A percentile compares a stretch with the other conserved stretches of the same genome.
These are phyloP conservation scores for Meghimatium bilineatum DNA, from an alignment of 2,888 invertebrate genomes.

Conservation along the genomic window DNA sequence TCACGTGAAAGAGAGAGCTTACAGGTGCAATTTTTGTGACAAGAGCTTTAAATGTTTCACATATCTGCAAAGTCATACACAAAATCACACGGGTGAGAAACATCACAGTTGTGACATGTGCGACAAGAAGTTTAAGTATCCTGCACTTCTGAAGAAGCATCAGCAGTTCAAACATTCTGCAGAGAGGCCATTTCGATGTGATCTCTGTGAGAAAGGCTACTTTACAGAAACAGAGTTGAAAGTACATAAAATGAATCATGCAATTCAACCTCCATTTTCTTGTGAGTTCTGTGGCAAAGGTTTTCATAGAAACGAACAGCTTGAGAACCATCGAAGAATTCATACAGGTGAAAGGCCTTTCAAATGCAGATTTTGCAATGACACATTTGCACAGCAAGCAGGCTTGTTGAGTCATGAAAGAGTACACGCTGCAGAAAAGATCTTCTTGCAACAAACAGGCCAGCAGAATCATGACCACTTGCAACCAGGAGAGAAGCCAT, in stretches of 20 bases:
- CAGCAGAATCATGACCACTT: slow-evolving; percentile 58
- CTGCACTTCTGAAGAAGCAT: slow-evolving; percentile 44
- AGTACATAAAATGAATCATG: slow-evolving; percentile 45
- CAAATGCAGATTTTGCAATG: slow-evolving; percentile 40
- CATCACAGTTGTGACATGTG: slow-evolving; percentile 47
- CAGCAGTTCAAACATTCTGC: slow-evolving; percentile 46
- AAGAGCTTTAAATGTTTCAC: slow-evolving; percentile 44
- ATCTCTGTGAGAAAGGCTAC: slow-evolving; percentile 47
- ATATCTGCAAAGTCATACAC: slow-evolving; percentile 40
- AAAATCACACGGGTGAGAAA: slow-evolving; percentile 49
- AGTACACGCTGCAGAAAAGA: slow-evolving; percentile 26
- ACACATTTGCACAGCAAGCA: slow-evolving; percentile 42
- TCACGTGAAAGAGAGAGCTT: slow-evolving; percentile 40
- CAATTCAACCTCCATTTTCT: slow-evolving; percentile 19
- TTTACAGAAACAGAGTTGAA: slow-evolving; percentile 43
- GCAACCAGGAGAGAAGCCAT: slow-evolving; percentile 56
- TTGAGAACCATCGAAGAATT: slow-evolving; percentile 25
- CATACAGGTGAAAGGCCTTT: slow-evolving; percentile 41
- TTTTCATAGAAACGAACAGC: slow-evolving; percentile 35
- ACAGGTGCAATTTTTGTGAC: slow-evolving; percentile 38
- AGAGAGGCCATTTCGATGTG: slow-evolving; percentile 44
- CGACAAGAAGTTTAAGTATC: slow-evolving; percentile 42
- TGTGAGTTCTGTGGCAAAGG: slow-evolving; percentile 47
- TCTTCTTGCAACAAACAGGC: slow-evolving; percentile 12
- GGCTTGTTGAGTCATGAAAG: slow-evolving; percentile 34